Evolutionary conservation across 1,140 invertebrate genomes (phyloP), one percentile per base, ranked within the genome.

Genomic region (Lepidostoma basale): DNA sequence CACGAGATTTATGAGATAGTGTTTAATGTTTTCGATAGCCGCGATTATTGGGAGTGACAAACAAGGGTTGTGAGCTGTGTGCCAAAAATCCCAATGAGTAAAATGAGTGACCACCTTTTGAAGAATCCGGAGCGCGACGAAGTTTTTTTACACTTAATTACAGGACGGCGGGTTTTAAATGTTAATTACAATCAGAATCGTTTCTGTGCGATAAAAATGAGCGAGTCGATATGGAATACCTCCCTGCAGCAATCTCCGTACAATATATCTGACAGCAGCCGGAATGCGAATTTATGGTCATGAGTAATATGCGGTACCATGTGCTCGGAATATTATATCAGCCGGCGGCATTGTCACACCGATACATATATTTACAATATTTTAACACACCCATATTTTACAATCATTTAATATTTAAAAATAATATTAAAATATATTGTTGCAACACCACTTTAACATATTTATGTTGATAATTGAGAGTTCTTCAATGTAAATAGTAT

Each of bases 251-350:
- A 39, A 40, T 66, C 36, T 66, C 44, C 26, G 30, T 26, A 49
- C 33, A 33, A 44, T 63, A 62, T 62, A 36, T 36, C 54, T 58
- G 22, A 60, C 56, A 60, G 36, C 20, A 23, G 16, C 42, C 18
- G 40, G 66, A 39, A 68, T 68, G 66, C 58, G 66, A 60, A 68
- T 68, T 68, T 68, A 68, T 68, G 58, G 36, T n/a, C 66, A 62
- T 28, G 58, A 62, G 58, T 49, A 49, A 64, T 64, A 39, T 30
- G 45, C 26, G 8, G 45, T 9, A 12, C 22, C 12, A 49, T 49
- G 45, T 49, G 45, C 45, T 8, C 0, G 12, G 45, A 49, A 49
- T 49, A 49, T 49, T 49, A 49, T 49, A 49, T 49, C 25, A 23
- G 25, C 45, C 45, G 45, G n/a, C 45, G 45, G 45, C 45, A 23